Evolutionary conservation across 2,113 vertebrate species (phyloP).

Genomic region (Coregonus clupeaformis): DNA sequence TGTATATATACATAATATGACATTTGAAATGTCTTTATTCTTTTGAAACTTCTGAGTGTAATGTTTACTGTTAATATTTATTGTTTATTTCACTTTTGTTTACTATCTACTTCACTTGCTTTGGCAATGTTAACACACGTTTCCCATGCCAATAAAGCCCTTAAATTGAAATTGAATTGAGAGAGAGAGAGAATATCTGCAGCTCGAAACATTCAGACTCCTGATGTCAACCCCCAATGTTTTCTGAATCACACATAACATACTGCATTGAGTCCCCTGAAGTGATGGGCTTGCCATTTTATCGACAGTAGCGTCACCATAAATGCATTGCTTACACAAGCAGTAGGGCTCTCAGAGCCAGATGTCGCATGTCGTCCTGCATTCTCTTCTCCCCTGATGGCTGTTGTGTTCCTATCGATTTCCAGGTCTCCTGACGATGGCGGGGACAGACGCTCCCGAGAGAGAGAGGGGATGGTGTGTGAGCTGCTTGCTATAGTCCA

Average conservation of each 20-base stretch:
- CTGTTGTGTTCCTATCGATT: constrained; percentile 63
- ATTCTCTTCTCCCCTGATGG: constrained; percentile 10
- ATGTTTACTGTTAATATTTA: too few species aligned
- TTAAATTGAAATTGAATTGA: too few species aligned
- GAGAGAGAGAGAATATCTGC: background rate
- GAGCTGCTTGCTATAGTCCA: constrained; percentile 69
- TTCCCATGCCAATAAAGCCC: too few species aligned
- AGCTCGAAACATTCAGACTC: background rate
- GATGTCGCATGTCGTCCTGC: background rate
- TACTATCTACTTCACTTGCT: too few species aligned
- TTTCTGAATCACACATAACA: constrained; percentile 1
- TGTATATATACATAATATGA: too few species aligned
- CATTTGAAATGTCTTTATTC: too few species aligned
- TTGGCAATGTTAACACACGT: too few species aligned
- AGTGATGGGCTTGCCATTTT: constrained; percentile 10
- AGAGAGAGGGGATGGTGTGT: constrained; percentile 64
- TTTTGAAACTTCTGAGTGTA: too few species aligned
- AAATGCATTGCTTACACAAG: constrained; percentile 11
- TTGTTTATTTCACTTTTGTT: too few species aligned
- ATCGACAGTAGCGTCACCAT: background rate
- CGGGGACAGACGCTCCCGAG: constrained; percentile 72
- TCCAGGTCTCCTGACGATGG: constrained; percentile 93
- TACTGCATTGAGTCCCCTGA: background rate
- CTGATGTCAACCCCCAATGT: background rate
- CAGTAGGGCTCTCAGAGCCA: constrained; percentile 4